Evolutionary conservation across 2,113 vertebrate species (phyloP).

Genomic region (Zosterops lateralis): DNA sequence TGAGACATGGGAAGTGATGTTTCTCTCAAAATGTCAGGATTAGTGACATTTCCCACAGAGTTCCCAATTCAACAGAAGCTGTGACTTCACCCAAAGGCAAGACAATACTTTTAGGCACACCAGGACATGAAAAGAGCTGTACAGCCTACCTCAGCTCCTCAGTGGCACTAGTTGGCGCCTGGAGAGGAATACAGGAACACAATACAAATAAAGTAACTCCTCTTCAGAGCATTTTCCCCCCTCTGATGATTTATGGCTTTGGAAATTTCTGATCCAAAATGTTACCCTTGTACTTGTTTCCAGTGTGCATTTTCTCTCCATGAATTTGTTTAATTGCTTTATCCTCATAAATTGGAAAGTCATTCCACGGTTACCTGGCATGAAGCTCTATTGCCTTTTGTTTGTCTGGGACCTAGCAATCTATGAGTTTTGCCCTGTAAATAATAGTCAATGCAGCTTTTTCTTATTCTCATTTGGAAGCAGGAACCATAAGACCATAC

Average conservation of each 20-base stretch:
- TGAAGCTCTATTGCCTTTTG: not conserved
- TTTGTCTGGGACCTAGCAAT: not conserved
- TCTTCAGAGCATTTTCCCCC: not conserved
- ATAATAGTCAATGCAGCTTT: not conserved
- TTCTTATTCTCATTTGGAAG: not conserved
- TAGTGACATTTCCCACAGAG: constrained; percentile 30
- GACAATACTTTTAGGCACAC: not conserved
- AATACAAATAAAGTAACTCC: not conserved
- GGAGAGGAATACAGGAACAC: not conserved
- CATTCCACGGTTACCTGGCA: not conserved
- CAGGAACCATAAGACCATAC: not conserved
- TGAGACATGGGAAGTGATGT: not conserved
- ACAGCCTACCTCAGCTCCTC: not conserved
- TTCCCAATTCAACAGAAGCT: not conserved
- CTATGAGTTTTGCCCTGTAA: not conserved
- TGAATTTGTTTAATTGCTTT: not conserved
- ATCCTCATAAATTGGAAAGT: not conserved
- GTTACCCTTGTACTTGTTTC: not conserved
- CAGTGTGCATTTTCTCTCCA: not conserved
- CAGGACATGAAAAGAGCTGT: not conserved
- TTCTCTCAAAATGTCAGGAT: constrained; percentile 27
- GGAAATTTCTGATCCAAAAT: not conserved
- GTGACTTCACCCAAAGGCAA: constrained; percentile 31
- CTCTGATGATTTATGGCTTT: not conserved
- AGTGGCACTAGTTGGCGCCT: not conserved